Conservation (phyloP, 2,113 vertebrate species). For the Ptilorrhoa leucosticta region DNA sequence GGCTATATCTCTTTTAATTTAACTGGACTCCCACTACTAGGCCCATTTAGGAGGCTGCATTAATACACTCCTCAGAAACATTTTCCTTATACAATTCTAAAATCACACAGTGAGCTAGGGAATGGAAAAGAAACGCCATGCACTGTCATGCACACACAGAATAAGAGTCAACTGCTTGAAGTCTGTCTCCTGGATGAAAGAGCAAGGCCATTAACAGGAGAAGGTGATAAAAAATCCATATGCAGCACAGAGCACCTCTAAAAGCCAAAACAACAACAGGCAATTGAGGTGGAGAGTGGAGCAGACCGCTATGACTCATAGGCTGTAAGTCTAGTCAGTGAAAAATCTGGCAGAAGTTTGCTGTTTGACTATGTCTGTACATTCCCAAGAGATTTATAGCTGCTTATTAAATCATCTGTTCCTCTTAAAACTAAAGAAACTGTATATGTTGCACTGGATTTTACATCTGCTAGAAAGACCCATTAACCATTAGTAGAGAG, state of each 20-base stretch:
- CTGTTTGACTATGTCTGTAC: conserved; percentile 27
- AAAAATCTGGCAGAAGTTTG: conserved; percentile 34
- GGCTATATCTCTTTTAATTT: background rate
- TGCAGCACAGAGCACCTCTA: background rate
- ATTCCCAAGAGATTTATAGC: conserved; percentile 48
- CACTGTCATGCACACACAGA: background rate
- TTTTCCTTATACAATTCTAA: background rate
- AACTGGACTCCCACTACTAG: background rate
- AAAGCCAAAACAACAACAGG: conserved; percentile 28
- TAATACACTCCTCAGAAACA: background rate
- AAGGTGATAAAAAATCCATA: background rate
- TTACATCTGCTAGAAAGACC: conserved; percentile 5
- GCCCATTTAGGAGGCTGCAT: background rate
- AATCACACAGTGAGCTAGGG: background rate
- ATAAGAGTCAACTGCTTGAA: background rate
- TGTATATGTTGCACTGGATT: conserved; percentile 18
- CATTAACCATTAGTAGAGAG: background rate
- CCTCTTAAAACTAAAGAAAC: conserved; percentile 36
- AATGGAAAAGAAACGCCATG: background rate
- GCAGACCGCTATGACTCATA: conserved; percentile 10
- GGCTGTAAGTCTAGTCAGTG: conserved; percentile 7
- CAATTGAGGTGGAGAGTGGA: conserved; percentile 5
- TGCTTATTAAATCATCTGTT: conserved; percentile 55
- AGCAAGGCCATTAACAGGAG: background rate
- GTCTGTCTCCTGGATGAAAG: background rate